Conservation (phyloP, 2,888 invertebrate species). For the Lampropteryx suffumata region DNA sequence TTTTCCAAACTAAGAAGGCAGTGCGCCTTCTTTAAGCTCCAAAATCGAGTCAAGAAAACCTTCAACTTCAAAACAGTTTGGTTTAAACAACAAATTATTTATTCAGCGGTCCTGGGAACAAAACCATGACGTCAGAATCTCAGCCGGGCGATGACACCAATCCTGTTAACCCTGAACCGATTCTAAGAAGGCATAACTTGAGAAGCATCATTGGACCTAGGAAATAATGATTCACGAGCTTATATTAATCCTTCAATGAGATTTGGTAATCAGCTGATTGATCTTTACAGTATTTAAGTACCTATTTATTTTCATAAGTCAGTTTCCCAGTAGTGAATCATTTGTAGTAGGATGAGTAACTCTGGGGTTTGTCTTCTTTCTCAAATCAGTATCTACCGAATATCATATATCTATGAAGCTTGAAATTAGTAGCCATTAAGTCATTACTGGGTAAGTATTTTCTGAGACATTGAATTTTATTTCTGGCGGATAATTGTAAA, state of each 20-base stretch:
- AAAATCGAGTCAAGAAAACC: conserved; percentile 4
- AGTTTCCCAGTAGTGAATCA: too few species aligned
- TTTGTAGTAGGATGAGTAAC: too few species aligned
- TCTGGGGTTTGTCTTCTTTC: too few species aligned
- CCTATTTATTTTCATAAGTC: too few species aligned
- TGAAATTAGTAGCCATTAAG: too few species aligned
- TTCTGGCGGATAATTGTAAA: too few species aligned
- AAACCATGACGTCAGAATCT: conserved; percentile 30
- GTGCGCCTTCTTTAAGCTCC: too few species aligned
- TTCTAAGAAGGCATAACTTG: conserved; percentile 29
- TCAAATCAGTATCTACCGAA: too few species aligned
- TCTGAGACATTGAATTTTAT: too few species aligned
- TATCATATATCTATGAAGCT: too few species aligned
- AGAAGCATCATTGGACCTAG: conserved; percentile 18
- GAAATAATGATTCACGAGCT: conserved; percentile 29
- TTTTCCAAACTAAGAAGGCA: too few species aligned
- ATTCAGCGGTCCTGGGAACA: conserved; percentile 18
- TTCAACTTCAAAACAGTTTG: conserved; percentile 9
- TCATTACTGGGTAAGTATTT: too few species aligned
- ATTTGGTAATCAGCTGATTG: conserved; percentile 30
- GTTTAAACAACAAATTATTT: background rate
- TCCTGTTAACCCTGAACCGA: conserved; percentile 32
- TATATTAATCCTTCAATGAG: conserved; percentile 18
- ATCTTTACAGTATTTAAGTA: conserved; percentile 14
- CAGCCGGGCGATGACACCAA: conserved; percentile 32